Base-by-base conservation (phyloP, 2,888 invertebrate species). In the Nomada hirtipes region DNA sequence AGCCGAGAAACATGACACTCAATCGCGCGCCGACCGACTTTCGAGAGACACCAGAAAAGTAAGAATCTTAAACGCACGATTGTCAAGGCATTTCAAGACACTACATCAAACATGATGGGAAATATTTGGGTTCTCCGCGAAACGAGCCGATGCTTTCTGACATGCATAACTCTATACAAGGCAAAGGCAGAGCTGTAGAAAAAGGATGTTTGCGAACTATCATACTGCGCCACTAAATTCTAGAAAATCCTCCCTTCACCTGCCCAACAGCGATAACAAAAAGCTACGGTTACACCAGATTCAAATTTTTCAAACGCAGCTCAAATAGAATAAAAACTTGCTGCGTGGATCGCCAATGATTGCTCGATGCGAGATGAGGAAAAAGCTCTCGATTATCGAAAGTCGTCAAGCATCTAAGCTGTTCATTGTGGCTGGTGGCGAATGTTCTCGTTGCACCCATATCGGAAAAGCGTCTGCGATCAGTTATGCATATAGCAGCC, bases 171-270 rank as follows among this genome's bases (percentile, higher is more conserved):
- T 36, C 36, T 26, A 18, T 36, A 60, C 23, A 23, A 36, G n/a
- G 36, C 59, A 67, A 59, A 50, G 42, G 53, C 61, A 20, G 13
- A 18, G n/a, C 75, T 44, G 44, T 29, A 60, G 57, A 42, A 42
- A 29, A 69, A 61, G 69, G 69, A 44, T 75, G 69, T 69, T 69
- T 53, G 87, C 79, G 60, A 77, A 77, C 79, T 77, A 83, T 74
- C 87, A 87, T 87, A 85, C 76, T 76, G 55, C 63, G 79, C 77
- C 78, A 47, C 53, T 61, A 69, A 55, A 75, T 75, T 29, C 60
- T 47, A 18, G 70, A 67, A 77, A 74, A 64, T 67, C 74, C 53
- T 67, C 69, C 36, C 7, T 36, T 36, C 7, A 36, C 36, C 7
- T 4, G 36, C 4, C 7, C 0, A 7, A 36, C 36, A 36, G 36